A percentile compares a stretch with the other conserved stretches of the same genome.
Conservation (phyloP, 2,888 invertebrate species). For the Apodemia zela region DNA sequence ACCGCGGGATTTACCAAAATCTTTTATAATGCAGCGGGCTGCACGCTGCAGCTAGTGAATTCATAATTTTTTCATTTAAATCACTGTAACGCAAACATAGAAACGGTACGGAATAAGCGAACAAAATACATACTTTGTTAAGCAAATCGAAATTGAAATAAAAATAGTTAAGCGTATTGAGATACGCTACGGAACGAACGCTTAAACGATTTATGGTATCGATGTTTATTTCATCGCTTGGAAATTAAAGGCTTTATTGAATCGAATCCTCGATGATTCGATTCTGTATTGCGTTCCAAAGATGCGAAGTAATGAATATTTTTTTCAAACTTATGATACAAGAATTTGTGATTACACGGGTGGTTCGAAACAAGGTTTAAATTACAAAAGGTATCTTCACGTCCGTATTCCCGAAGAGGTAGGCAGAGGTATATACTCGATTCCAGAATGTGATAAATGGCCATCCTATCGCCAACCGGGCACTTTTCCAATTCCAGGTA, state of each 20-base stretch:
- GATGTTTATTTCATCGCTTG: conserved; percentile 5
- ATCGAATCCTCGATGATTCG: conserved; percentile 1
- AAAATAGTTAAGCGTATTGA: conserved; percentile 1
- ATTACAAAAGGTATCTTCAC: too few species aligned
- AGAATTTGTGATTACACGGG: neutral
- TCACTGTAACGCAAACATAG: neutral
- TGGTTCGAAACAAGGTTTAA: neutral
- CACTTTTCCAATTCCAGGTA: too few species aligned
- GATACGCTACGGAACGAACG: neutral
- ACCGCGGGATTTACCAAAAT: too few species aligned
- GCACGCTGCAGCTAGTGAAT: too few species aligned
- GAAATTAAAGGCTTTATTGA: conserved; percentile 5
- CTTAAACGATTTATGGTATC: conserved; percentile 5
- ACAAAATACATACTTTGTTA: neutral
- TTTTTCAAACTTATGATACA: neutral
- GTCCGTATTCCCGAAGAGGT: too few species aligned
- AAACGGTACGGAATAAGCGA: neutral
- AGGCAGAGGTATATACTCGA: too few species aligned
- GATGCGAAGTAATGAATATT: neutral
- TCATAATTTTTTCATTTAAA: neutral
- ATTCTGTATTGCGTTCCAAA: neutral
- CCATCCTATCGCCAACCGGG: too few species aligned
- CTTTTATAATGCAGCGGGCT: too few species aligned
- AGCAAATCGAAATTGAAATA: neutral
- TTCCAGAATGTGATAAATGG: too few species aligned